Evolutionary conservation across 2,113 vertebrate genomes (phyloP).

Genomic region (Triplophysa rosa): DNA sequence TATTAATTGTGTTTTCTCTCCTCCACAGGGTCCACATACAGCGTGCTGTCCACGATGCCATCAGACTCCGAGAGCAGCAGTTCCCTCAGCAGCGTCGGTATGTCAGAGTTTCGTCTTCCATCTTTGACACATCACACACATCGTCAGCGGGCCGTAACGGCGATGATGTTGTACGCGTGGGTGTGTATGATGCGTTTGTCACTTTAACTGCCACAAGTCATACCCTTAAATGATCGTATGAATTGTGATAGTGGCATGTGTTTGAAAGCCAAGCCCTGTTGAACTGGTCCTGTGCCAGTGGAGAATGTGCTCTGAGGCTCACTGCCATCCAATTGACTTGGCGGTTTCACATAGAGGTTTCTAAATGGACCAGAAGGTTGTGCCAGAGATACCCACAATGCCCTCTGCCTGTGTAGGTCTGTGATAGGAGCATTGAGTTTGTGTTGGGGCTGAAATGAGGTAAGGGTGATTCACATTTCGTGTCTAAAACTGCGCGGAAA

Average conservation of each 20-base stretch:
- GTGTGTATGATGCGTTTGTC: slow-evolving; percentile 18
- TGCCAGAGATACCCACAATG: slow-evolving; percentile 54
- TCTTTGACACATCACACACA: slow-evolving; percentile 14
- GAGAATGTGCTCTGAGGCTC: slow-evolving; percentile 55
- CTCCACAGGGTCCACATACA: slow-evolving; percentile 91
- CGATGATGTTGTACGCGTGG: neutral
- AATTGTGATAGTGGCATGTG: neutral
- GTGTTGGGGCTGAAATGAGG: neutral
- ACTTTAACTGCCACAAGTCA: slow-evolving; percentile 10
- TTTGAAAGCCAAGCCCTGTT: slow-evolving; percentile 17
- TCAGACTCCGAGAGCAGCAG: slow-evolving; percentile 99
- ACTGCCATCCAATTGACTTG: slow-evolving; percentile 70
- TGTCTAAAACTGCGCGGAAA: too few relatives aligned
- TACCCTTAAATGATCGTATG: neutral
- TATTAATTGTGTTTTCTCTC: slow-evolving; percentile 31
- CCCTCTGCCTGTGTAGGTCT: neutral
- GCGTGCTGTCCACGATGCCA: slow-evolving; percentile 97
- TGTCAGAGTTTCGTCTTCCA: slow-evolving; percentile 63
- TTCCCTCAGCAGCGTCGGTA: slow-evolving; percentile 96
- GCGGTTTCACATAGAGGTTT: slow-evolving; percentile 64
- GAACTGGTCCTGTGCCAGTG: slow-evolving; percentile 33
- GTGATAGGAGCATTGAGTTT: neutral
- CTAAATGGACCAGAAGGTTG: slow-evolving; percentile 59
- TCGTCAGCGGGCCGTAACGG: neutral
- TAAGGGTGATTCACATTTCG: too few relatives aligned